Base-by-base conservation (phyloP, 2,888 invertebrate genomes). In the Troides oblongomaculatus region DNA sequence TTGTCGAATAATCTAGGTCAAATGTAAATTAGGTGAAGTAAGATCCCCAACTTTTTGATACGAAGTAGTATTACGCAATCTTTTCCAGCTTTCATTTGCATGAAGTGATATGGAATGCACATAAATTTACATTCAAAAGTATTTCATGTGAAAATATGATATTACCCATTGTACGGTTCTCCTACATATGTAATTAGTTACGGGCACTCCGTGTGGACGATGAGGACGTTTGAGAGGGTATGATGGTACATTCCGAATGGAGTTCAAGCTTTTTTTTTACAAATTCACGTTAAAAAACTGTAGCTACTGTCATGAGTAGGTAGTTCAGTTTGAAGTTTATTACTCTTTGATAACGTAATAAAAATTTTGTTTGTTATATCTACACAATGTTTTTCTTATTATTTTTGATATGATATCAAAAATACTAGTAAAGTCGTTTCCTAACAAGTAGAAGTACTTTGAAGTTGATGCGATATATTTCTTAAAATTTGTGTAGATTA, bases 101-200 rank as follows among this genome's bases (percentile, higher is more conserved):
- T 62, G 30, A 62, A 21, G 62, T 46, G 57, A 68, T 62, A 62
- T 68, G 62, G 25, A 21, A 86, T 86, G 86, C 83, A 79, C 87
- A 88, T 88, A 88, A 84, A 86, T 88, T 87, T 84, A 79, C 81
- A 74, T 75, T 76, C 78, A 80, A 80, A 81, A 74, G 79, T 80
- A 80, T 84, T 87, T 80, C 78, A 77, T 78, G 79, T 76, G 77
- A 80, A 84, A 85, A 83, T 84, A 86, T 86, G 86, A 83, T 85
- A 86, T 84, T 84, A 84, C 79, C 77, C 81, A 79, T 82, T 79
- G 62, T 62, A 21, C 46, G 46, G 14, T 43, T 57, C 17, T 30
- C 46, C 25, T 62, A 62, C 62, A 62, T 62, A 62, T 57, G 57
- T 39, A 67, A 67, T 67, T 67, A 67, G 62, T 57, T 62, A 57